phyloP scores from a whole-genome alignment of 2,797 vertebrate species.

The Novumbra hubbsi region DNA sequence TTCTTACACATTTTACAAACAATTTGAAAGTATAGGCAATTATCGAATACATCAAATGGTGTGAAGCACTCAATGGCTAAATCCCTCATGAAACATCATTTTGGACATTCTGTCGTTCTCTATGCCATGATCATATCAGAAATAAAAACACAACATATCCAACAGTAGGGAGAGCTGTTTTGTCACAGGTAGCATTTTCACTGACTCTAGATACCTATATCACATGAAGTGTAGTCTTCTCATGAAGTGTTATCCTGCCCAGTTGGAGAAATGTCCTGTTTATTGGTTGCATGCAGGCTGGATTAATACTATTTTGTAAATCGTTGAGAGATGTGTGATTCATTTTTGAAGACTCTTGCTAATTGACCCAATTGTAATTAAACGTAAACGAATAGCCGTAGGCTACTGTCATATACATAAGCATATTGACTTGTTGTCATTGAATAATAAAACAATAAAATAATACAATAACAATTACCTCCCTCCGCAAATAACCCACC shows the following conservation, averaged over 20 bases:
- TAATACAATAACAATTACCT: background rate
- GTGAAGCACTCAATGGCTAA: no score
- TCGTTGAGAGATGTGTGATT: background rate
- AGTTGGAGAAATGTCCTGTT: constrained; percentile 4
- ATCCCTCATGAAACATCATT: no score
- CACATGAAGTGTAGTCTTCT: constrained; percentile 8
- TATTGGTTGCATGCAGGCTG: background rate
- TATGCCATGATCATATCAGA: no score
- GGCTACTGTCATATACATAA: background rate
- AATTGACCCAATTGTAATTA: background rate
- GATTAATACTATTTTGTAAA: background rate
- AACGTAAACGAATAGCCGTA: background rate
- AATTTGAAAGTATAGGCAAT: no score
- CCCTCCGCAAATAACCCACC: no score
- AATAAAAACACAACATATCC: constrained; percentile 9
- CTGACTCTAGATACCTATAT: no score
- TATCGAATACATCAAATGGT: no score
- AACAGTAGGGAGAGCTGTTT: constrained; percentile 53
- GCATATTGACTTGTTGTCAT: background rate
- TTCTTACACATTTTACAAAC: no score
- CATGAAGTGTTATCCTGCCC: constrained; percentile 1
- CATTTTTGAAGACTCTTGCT: background rate
- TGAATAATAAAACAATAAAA: background rate
- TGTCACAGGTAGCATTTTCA: constrained; percentile 14
- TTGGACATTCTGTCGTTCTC: no score